phyloP scores from a whole-genome alignment of 2,888 invertebrate species.

The Augochlorella aurata region DNA sequence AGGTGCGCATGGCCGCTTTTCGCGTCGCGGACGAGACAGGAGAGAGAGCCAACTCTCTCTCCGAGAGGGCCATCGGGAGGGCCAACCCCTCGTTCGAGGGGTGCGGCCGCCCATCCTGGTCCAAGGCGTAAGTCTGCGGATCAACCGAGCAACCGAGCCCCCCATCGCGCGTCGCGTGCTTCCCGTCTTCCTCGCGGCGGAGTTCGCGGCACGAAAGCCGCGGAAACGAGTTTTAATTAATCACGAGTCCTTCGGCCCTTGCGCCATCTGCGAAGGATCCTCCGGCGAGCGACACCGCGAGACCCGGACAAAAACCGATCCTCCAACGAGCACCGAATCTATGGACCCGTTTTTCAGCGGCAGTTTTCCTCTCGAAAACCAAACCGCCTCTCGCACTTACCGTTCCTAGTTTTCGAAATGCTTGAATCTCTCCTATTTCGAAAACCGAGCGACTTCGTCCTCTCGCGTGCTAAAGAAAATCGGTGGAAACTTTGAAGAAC shows the following conservation, averaged over 20 bases:
- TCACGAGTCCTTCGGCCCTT: constrained; percentile 48
- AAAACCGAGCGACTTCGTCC: too few species aligned
- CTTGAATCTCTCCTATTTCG: too few species aligned
- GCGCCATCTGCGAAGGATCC: constrained; percentile 61
- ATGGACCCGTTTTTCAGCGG: constrained; percentile 43
- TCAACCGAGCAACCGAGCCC: constrained; percentile 10
- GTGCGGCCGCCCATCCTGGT: constrained; percentile 46
- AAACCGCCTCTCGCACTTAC: not conserved
- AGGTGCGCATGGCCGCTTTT: constrained; percentile 64
- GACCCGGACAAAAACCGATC: constrained; percentile 45
- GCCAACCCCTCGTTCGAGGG: constrained; percentile 58
- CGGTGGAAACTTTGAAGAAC: too few species aligned
- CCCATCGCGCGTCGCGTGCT: not conserved
- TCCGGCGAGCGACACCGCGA: constrained; percentile 54
- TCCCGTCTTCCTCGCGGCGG: constrained; percentile 2
- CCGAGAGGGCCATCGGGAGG: constrained; percentile 38
- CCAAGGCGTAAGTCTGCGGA: constrained; percentile 18
- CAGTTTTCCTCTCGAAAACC: constrained; percentile 34
- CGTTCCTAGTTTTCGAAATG: too few species aligned
- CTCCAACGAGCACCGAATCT: constrained; percentile 59
- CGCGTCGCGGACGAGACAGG: constrained; percentile 40
- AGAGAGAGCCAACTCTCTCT: not conserved
- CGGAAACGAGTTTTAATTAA: constrained; percentile 65
- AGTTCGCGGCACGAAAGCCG: constrained; percentile 40
- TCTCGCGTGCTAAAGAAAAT: too few species aligned